phyloP scores from a whole-genome alignment of 1,140 invertebrate genomes.

The Drosophila orena region DNA sequence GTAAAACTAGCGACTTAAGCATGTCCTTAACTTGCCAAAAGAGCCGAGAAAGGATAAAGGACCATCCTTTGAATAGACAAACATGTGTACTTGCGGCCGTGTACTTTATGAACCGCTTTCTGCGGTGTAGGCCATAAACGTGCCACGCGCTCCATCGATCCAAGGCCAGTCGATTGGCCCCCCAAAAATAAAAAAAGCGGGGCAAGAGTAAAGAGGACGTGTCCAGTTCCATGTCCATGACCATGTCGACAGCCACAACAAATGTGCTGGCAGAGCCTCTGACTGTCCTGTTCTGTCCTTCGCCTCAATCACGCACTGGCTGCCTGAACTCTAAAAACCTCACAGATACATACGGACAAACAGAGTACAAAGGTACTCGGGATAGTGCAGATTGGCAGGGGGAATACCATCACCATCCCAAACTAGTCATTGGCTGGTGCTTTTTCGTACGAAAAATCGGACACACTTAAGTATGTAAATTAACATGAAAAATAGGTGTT shows the following conservation, averaged over 20 bases:
- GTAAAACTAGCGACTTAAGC: conserved; percentile 61
- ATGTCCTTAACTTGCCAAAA: conserved; percentile 40
- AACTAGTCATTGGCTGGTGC: neutral
- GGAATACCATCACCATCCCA: conserved; percentile 7
- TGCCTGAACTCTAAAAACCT: conserved; percentile 59
- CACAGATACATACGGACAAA: conserved; percentile 13
- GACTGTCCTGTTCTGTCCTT: conserved; percentile 42
- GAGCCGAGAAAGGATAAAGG: conserved; percentile 45
- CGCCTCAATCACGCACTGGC: conserved; percentile 71
- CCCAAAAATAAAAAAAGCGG: conserved; percentile 2
- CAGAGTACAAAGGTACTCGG: conserved; percentile 3
- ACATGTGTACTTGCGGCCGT: conserved; percentile 26
- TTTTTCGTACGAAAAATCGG: neutral
- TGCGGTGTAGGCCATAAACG: conserved; percentile 33
- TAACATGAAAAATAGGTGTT: neutral
- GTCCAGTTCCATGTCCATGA: conserved; percentile 53
- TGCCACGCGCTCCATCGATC: conserved; percentile 63
- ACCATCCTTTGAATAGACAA: neutral
- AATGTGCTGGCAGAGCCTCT: conserved; percentile 55
- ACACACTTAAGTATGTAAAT: neutral
- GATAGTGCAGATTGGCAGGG: neutral
- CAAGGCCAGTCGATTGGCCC: conserved; percentile 63
- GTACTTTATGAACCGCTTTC: conserved; percentile 18
- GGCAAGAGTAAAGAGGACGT: conserved; percentile 13
- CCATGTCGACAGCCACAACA: conserved; percentile 56